Base-by-base conservation (phyloP, 1,140 invertebrate species). In the Rhagoletis pomonella region DNA sequence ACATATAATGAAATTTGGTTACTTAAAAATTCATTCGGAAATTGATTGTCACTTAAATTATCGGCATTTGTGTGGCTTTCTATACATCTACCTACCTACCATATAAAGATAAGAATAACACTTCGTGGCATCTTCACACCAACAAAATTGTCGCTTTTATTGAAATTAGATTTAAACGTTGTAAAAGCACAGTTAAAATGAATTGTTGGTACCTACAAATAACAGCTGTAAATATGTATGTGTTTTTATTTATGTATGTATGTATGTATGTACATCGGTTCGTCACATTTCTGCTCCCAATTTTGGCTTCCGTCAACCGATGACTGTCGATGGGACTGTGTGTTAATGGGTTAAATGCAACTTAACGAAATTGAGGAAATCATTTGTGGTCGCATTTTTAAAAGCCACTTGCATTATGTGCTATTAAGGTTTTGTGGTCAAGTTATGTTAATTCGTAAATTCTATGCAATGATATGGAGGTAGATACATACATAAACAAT, bases 401-500 rank as follows among this genome's bases (percentile, higher is more conserved):
- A 17, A 47, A 73, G 67, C 7, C 42, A 44, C 67, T 73, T 73
- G 39, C 14, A 73, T 73, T 73, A 73, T 44, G 17, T 6, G 67
- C 17, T 17, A 73, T 73, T 73, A 73, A 73, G n/a, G 39, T 73
- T 47, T 73, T 73, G 67, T 73, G 67, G 67, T 73, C 67, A 73
- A 73, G 29, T 73, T 73, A 73, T 73, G 67, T 73, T 73, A 73
- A 73, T 55, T 55, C 50, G 50, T 73, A 73, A 14, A 39, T n/a
- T 73, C 42, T 14, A 73, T 44, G 10, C 39, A 4, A 73, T 17
- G 14, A 17, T 44, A 73, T 73, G 39, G 67, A 12, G 12, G 67
- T 73, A 44, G 42, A 73, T 39, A 47, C 42, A 29, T 29, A 29
- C 29, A 29, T 17, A 4, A 47, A 73, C 4, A 12, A 1, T 62